A percentile compares a stretch with the other conserved stretches of the same genome.
These are phyloP conservation scores for Fulica atra DNA, from an alignment of 2,113 vertebrate genomes.

Conservation along the genomic window DNA sequence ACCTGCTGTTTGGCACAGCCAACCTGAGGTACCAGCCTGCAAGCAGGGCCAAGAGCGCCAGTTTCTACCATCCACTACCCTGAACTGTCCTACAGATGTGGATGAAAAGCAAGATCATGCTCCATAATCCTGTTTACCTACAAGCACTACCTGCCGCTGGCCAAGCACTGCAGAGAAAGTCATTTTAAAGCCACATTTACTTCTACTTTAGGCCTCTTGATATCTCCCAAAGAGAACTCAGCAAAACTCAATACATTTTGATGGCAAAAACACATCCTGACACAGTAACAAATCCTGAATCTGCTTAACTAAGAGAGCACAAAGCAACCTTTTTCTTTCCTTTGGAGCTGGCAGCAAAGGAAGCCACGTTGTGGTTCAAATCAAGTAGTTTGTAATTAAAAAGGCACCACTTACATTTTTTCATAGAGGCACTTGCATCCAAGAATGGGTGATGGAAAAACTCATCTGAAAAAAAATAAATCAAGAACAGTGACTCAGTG, in stretches of 20 bases:
- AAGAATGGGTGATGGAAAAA: slow-evolving; percentile 95
- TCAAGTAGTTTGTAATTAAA: background rate
- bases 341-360: background rate
- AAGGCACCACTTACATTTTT: slow-evolving; percentile 86
- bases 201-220: background rate
- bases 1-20: background rate
- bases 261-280: background rate
- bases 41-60: background rate
- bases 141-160: background rate
- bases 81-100: background rate
- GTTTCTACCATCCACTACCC: background rate
- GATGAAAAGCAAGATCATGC: background rate
- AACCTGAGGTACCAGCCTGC: background rate
- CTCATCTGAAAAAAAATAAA: slow-evolving; percentile 78
- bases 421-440: slow-evolving; percentile 82
- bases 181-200: background rate
- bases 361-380: background rate
- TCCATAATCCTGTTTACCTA: background rate
- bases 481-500: background rate
- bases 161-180: background rate
- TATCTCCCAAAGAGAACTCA: background rate
- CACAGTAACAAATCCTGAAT: background rate
- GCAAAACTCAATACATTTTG: background rate
- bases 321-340: background rate
- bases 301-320: background rate